Percentiles rank a stretch among this genome's conserved stretches.
Conservation (phyloP, 2,888 invertebrate species). For the Meliscaeva auricollis region DNA sequence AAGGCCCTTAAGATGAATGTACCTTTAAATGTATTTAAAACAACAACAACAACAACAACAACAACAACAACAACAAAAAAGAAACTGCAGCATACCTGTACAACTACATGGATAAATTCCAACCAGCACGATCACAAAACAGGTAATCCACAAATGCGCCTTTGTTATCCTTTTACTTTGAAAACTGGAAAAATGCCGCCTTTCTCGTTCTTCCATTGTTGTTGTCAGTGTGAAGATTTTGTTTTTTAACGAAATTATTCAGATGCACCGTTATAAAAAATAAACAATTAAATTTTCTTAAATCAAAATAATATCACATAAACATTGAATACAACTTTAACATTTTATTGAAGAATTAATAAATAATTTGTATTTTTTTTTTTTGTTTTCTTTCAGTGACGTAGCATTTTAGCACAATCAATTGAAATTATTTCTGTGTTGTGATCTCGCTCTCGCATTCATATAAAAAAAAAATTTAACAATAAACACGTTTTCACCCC, state of each 20-base stretch:
- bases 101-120: constrained; percentile 72
- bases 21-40: background rate
- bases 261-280: background rate
- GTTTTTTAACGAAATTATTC: constrained; percentile 23
- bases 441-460: constrained; percentile 52
- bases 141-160: constrained; percentile 74
- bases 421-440: constrained; percentile 31
- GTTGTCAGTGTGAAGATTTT: constrained; percentile 34
- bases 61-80: background rate
- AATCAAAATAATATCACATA: constrained; percentile 4
- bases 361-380: no score
- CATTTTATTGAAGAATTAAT: constrained; percentile 8
- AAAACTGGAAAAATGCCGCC: constrained; percentile 67
- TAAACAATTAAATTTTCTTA: background rate
- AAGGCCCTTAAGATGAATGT: constrained; percentile 18
- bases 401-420: constrained; percentile 56
- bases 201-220: constrained; percentile 72
- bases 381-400: constrained; percentile 53
- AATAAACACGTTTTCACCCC: constrained; percentile 64
- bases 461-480: background rate
- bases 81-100: constrained; percentile 62
- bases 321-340: background rate
- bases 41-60: background rate
- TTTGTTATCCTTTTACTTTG: constrained; percentile 76
- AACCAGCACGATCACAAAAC: constrained; percentile 68